These are phyloP conservation scores for Ectropis grisescens DNA, from an alignment of 1,140 invertebrate genomes.

Conservation along the genomic window DNA sequence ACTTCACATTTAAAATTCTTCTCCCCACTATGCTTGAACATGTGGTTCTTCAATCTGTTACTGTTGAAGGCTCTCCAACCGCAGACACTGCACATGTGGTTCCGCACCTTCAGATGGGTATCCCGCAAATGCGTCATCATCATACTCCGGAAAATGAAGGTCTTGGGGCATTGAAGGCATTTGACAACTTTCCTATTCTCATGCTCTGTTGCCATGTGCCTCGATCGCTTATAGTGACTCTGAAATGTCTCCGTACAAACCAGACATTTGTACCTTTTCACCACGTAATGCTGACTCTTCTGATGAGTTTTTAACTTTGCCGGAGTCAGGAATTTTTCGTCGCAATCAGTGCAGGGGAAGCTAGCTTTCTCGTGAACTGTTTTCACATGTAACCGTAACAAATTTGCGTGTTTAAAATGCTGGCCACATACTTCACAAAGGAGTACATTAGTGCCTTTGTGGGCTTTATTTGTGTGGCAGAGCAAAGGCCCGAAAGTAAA, in stretches of 20 bases:
- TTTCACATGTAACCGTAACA: conserved; percentile 40
- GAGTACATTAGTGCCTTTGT: conserved; percentile 47
- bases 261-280: conserved; percentile 46
- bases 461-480: conserved; percentile 54
- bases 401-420: conserved; percentile 40
- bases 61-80: conserved; percentile 52
- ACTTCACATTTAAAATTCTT: conserved; percentile 56
- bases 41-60: conserved; percentile 49
- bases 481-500: conserved; percentile 48
- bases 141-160: conserved; percentile 54
- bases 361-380: conserved; percentile 40
- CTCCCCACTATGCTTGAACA: conserved; percentile 58
- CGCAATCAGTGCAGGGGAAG: conserved; percentile 41
- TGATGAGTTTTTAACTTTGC: conserved; percentile 48
- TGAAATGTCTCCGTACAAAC: conserved; percentile 38
- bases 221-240: conserved; percentile 47
- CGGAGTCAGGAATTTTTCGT: conserved; percentile 42
- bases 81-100: conserved; percentile 45
- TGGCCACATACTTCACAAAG: conserved; percentile 53
- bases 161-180: conserved; percentile 51
- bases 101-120: conserved; percentile 47
- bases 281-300: conserved; percentile 44
- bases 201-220: conserved; percentile 49
- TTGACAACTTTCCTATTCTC: conserved; percentile 48
- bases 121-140: conserved; percentile 56